A percentile compares a stretch with the other conserved stretches of the same genome.
Evolutionary conservation across 2,797 vertebrate genomes (phyloP).

Genomic region (Avahi laniger): DNA sequence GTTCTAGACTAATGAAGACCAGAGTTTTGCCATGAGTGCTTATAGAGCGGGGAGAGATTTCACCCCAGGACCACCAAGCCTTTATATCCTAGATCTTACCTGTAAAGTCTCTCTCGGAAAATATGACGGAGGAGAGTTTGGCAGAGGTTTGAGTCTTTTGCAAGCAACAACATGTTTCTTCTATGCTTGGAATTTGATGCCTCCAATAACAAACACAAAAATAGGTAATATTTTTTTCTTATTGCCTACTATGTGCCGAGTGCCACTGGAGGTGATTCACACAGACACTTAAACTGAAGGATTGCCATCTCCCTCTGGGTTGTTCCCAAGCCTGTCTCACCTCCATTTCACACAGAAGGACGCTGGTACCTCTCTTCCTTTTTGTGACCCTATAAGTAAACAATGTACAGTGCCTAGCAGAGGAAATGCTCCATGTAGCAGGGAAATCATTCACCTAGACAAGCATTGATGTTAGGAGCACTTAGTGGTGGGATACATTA

Average conservation of each 20-base stretch:
- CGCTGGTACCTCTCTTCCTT: background rate
- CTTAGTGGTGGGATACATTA: background rate
- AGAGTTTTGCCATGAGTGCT: background rate
- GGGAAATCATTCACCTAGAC: constrained; percentile 54
- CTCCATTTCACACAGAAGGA: background rate
- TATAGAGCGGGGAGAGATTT: background rate
- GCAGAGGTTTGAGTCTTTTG: background rate
- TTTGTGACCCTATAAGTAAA: constrained; percentile 37
- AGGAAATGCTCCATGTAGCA: background rate
- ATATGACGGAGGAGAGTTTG: background rate
- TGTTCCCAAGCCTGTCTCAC: background rate
- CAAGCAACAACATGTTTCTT: constrained; percentile 43
- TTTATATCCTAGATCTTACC: background rate
- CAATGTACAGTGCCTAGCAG: background rate
- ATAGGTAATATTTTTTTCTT: background rate
- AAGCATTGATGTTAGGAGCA: background rate
- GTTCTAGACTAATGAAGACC: background rate
- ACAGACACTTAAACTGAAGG: background rate
- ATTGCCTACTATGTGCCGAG: background rate
- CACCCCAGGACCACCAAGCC: background rate
- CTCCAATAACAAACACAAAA: background rate
- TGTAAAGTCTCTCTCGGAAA: background rate
- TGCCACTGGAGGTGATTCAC: background rate
- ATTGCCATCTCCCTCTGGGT: background rate
- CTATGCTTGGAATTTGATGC: background rate